Conservation (phyloP, 1,140 invertebrate genomes). For the Ostrea denselamellosa region DNA sequence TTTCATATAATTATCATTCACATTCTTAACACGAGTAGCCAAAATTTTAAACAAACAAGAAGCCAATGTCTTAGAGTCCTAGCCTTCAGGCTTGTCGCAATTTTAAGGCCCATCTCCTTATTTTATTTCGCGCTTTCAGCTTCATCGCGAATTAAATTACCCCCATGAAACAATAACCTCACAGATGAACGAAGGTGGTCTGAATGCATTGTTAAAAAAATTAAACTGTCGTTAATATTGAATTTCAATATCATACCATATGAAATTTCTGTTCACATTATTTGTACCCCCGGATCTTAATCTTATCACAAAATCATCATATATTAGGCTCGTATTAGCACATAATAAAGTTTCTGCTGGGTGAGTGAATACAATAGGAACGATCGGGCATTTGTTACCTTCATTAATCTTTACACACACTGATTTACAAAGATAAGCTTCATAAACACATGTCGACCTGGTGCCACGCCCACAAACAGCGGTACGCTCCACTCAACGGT, state of each 20-base stretch:
- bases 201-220: not conserved
- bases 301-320: conserved; percentile 12
- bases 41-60: conserved; percentile 37
- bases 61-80: not conserved
- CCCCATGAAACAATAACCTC: conserved; percentile 14
- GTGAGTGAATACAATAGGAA: not conserved
- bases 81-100: not conserved
- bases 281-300: conserved; percentile 2
- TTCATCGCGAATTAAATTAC: conserved; percentile 33
- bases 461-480: not conserved
- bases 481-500: not conserved
- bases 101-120: not conserved
- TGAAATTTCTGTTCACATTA: conserved; percentile 36
- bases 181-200: conserved; percentile 17
- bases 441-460: conserved; percentile 16
- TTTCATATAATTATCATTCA: conserved; percentile 39
- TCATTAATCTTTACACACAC: conserved; percentile 31
- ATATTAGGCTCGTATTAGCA: conserved; percentile 36
- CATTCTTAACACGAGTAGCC: conserved; percentile 34
- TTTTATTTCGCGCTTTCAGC: conserved; percentile 28
- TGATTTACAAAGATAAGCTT: conserved; percentile 25
- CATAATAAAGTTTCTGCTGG: conserved; percentile 20
- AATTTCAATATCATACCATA: conserved; percentile 34
- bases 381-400: conserved; percentile 29
- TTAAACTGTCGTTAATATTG: conserved; percentile 36